These are phyloP conservation scores for Formicarius rufipectus DNA, from an alignment of 2,113 vertebrate genomes.

Conservation along the genomic window DNA sequence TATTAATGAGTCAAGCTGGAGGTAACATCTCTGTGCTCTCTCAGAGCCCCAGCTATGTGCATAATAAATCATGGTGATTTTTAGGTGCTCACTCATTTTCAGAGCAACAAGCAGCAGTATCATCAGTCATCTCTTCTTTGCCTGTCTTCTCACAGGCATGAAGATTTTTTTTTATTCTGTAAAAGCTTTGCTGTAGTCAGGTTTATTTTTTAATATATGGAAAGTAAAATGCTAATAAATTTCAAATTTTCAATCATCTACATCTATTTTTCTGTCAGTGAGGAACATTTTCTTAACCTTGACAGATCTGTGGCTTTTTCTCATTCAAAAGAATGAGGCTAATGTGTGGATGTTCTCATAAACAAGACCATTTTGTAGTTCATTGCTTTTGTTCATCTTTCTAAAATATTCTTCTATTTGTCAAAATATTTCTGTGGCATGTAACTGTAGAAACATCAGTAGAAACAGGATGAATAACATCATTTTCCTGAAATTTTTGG, in stretches of 20 bases:
- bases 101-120: not conserved
- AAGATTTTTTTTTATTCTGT: not conserved
- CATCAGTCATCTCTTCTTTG: constrained; percentile 13
- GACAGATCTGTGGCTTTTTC: not conserved
- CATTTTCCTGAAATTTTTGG: not conserved
- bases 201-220: not conserved
- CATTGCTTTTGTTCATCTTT: not conserved
- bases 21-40: not conserved
- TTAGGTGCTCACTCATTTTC: constrained; percentile 4
- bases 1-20: constrained; percentile 29
- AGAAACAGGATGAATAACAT: not conserved
- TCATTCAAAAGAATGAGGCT: not conserved
- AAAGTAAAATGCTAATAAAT: not conserved
- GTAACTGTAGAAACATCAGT: not conserved
- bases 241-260: not conserved
- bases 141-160: not conserved
- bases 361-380: not conserved
- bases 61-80: not conserved
- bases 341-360: not conserved
- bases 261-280: not conserved
- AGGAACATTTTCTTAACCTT: not conserved
- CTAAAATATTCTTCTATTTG: not conserved
- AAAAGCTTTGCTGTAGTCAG: not conserved
- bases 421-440: not conserved
- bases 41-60: not conserved